Base-by-base conservation (phyloP, 1,140 invertebrate genomes). In the Anadara kagoshimensis region DNA sequence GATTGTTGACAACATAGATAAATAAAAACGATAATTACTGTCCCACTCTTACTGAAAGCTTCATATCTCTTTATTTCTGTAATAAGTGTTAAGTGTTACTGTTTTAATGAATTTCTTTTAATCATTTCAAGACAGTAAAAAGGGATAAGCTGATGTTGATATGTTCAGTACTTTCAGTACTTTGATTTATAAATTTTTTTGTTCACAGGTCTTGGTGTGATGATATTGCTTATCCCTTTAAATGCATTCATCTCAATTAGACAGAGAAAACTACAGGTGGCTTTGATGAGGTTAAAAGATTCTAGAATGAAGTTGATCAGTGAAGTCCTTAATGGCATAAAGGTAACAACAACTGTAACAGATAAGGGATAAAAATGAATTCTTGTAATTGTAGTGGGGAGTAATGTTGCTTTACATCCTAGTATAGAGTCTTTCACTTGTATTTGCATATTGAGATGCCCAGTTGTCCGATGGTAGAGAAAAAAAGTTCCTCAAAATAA, bases 231-330 rank as follows among this genome's bases (percentile, higher is more conserved):
- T 45, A 84, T 91, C 20, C 90, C 89, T 0, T 87, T 98, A 5
- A 98, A 98, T 89, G 94, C 94, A 1, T 41, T 79, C 12, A 94
- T 98, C 73, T 95, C 96, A 3, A 94, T 93, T 84, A 94, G 94
- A 87, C 93, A 92, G 16, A 87, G 89, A 67, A 88, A 86, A 67
- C 90, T 97, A 69, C 88, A 91, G 85, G 71, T 82, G 24, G 63
- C 72, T 54, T 84, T 89, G 73, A 90, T 93, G 76, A 88, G 85
- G 54, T 79, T 91, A 14, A 91, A 92, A 59, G 93, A 94, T 78
- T 79, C 88, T 59, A 85, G 93, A 76, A 81, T 90, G 14, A 90
- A 90, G 77, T 67, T 89, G 18, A 89, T 90, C 80, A 87, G 78
- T 77, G 90, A 91, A 80, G 82, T 90, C 16, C 69, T 90, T 0